Evolutionary conservation across 2,113 vertebrate genomes (phyloP), one percentile per base, ranked within the genome.

Genomic region (human (Homo sapiens)): DNA sequence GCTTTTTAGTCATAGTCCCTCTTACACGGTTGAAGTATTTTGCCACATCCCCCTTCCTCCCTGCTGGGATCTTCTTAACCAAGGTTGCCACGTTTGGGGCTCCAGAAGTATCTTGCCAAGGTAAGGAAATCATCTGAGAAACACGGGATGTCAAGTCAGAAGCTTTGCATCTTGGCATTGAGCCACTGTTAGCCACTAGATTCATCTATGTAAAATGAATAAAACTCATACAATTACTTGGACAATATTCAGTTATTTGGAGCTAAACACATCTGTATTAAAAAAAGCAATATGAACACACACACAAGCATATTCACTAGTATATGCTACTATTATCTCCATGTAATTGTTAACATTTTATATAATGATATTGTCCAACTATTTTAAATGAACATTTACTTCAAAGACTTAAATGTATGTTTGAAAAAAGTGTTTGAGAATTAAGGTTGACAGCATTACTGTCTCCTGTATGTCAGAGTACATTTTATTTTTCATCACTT

Each of bases 331-430:
- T 83, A 96, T 32, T 96, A 90, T 3, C 4, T 94, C 25, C 4
- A 95, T 11, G 70, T n/a, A 86, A 92, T 78, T 92, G 48, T 5
- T n/a, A 8, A 87, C 22, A 94, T 98, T 89, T 57, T 95, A 45
- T 64, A 90, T 86, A 52, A 80, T 50, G 5, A 87, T 45, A 91
- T 88, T 93, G 45, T 17, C 85, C 38, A 9, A 50, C 85, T 96
- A 30, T 85, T 70, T 90, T 81, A 95, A 87, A 95, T 32, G 0
- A 11, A 96, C 95, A 14, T 86, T 97, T 93, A 96, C 93, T 92
- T 97, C 70, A 2, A 38, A 96, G 40, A 70, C 64, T 85, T 92
- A 45, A 5, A 35, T 93, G 23, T 94, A 48, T 92, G 61, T n/a
- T 93, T 87, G 80, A 84, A 96, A 95, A 43, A 90, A 79, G 25